Evolutionary conservation across 2,113 vertebrate genomes (phyloP).

Genomic region (Pelecanus crispus): DNA sequence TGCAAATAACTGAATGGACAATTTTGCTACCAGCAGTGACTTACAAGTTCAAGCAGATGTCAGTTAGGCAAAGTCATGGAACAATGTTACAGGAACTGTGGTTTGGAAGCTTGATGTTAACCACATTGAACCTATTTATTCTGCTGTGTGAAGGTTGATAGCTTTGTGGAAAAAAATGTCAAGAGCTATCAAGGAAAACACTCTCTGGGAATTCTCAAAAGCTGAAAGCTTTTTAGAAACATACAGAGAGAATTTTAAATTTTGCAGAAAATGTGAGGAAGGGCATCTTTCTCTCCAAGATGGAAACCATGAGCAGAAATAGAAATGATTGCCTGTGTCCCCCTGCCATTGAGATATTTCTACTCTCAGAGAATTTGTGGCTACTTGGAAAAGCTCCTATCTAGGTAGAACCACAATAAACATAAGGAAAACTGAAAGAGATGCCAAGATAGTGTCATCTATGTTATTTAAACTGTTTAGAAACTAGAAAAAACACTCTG

Average conservation of each 20-base stretch:
- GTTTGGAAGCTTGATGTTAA: neutral
- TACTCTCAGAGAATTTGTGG: neutral
- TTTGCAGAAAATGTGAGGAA: neutral
- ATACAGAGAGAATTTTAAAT: neutral
- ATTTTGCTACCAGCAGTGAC: neutral
- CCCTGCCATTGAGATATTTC: neutral
- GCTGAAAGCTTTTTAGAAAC: neutral
- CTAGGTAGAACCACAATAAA: neutral
- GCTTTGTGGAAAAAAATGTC: neutral
- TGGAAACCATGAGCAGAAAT: neutral
- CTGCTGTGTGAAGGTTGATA: neutral
- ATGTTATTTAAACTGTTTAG: neutral
- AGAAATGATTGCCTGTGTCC: neutral
- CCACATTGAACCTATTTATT: neutral
- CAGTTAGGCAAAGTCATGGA: neutral
- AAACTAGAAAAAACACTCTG: neutral
- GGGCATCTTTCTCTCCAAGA: neutral
- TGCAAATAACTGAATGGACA: neutral
- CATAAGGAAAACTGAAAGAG: neutral
- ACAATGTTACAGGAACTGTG: neutral
- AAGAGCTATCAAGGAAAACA: neutral
- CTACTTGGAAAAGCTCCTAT: neutral
- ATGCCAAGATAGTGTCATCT: neutral
- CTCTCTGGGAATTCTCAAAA: neutral
- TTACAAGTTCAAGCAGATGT: neutral